Evolutionary conservation across 92 coral and sea anemone genomes (phyloP).

Genomic region (Muricea muricata): DNA sequence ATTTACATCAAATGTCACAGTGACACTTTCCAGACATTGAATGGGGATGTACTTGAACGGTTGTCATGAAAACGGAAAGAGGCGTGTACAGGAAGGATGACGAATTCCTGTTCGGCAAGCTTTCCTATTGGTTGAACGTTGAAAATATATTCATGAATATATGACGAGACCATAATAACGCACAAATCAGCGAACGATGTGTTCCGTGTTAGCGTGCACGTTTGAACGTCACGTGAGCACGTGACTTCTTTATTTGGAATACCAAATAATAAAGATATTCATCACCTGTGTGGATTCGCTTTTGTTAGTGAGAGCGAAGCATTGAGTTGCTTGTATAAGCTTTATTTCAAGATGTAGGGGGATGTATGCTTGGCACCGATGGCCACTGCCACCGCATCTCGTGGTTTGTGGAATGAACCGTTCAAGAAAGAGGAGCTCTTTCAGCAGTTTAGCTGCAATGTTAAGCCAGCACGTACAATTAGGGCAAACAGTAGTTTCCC

Average conservation of each 20-base stretch:
- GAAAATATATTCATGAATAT: background rate
- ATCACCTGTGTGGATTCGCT: background rate
- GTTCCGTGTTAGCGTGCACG: conserved; percentile 6
- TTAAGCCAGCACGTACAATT: background rate
- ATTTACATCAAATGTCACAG: no score
- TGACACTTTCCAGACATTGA: no score
- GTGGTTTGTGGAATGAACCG: conserved; percentile 16
- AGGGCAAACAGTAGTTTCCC: conserved; percentile 10
- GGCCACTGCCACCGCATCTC: conserved; percentile 34
- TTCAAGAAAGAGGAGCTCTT: background rate
- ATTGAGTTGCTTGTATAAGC: background rate
- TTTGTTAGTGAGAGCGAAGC: background rate
- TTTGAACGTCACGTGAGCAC: background rate
- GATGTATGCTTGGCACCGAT: background rate
- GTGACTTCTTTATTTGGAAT: conserved; percentile 2
- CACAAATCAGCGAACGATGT: no score
- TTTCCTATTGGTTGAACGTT: background rate
- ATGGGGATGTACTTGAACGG: no score
- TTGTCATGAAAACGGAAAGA: no score
- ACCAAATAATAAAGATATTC: background rate
- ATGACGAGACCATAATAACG: background rate
- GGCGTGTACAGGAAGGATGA: no score
- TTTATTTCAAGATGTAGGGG: background rate
- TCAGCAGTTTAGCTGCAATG: background rate
- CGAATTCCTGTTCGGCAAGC: background rate